phyloP scores from a whole-genome alignment of 2,113 vertebrate genomes.

The Grammomys surdaster region DNA sequence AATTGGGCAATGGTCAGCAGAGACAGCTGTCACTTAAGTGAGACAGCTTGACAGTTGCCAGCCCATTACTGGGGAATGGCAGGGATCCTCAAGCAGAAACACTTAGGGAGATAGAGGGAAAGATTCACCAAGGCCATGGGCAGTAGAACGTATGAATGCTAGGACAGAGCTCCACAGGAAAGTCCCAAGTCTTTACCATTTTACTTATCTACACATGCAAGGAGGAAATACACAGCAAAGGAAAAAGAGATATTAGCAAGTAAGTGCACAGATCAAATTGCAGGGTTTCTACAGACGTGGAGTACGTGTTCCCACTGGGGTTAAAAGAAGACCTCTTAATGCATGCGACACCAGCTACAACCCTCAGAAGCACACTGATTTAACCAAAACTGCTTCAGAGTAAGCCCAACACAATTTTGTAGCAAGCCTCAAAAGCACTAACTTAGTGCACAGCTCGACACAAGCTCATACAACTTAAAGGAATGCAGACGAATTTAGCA shows the following conservation, averaged over 20 bases:
- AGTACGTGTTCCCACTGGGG: background rate
- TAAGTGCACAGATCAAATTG: background rate
- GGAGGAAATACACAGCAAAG: background rate
- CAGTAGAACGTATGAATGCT: background rate
- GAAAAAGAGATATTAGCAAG: background rate
- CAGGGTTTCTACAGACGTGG: background rate
- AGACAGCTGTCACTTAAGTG: background rate
- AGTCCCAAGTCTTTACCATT: background rate
- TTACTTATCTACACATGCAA: background rate
- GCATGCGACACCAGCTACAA: background rate
- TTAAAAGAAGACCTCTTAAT: background rate
- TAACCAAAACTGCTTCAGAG: background rate
- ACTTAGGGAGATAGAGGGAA: too few relatives aligned
- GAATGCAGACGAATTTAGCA: background rate
- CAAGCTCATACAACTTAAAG: background rate
- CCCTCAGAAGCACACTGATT: background rate
- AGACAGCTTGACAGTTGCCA: background rate
- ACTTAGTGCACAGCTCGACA: background rate
- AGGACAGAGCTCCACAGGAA: background rate
- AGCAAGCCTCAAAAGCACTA: background rate
- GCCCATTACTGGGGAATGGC: too few relatives aligned
- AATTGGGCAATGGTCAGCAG: background rate
- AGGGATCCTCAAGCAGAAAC: background rate
- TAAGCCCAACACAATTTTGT: background rate
- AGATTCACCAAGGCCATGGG: background rate